A percentile compares a stretch with the other conserved stretches of the same genome.
phyloP scores from a whole-genome alignment of 2,797 vertebrate species.

The Tarsius wallacei region DNA sequence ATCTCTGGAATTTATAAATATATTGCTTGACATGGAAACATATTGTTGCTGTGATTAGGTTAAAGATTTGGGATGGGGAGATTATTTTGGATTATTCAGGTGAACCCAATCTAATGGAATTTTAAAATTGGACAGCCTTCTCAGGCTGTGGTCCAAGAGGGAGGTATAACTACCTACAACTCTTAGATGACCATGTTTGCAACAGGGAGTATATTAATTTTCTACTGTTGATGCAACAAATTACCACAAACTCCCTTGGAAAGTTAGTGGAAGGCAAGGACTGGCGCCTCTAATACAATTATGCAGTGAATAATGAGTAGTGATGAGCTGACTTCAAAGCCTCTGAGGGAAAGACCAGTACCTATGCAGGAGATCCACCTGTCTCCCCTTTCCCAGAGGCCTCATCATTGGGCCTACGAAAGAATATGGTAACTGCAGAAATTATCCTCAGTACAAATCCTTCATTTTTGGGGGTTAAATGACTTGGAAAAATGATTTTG shows the following conservation, averaged over 20 bases:
- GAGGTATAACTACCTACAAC: neutral
- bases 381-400: neutral
- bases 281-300: neutral
- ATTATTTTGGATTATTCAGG: neutral
- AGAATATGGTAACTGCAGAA: neutral
- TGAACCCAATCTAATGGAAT: neutral
- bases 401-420: neutral
- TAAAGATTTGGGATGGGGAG: neutral
- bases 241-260: neutral
- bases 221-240: neutral
- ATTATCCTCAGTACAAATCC: neutral
- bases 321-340: neutral
- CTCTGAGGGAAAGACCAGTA: neutral
- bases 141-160: neutral
- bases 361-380: neutral
- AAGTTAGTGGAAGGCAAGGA: neutral
- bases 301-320: neutral
- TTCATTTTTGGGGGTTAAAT: neutral
- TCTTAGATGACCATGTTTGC: neutral
- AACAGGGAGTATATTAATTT: neutral
- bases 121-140: neutral
- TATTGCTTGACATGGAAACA: neutral
- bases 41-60: neutral
- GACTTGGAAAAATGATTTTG: neutral
- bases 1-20: neutral